Evolutionary conservation across 2,888 invertebrate species (phyloP), one percentile per base, ranked within the genome.

Genomic region (Pristionchus japonicus): DNA sequence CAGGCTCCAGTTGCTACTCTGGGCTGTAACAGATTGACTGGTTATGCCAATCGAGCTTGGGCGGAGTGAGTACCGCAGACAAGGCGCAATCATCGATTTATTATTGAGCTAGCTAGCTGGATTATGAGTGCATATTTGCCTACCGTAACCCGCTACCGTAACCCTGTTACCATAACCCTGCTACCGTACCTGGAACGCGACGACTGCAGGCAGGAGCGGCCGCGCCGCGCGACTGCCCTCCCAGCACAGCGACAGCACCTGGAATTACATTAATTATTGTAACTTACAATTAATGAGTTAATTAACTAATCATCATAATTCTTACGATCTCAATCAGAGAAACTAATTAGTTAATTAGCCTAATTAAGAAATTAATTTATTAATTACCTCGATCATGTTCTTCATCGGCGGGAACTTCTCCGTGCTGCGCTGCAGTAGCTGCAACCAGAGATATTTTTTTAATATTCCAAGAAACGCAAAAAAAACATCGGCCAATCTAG

Each of bases 211-310:
- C 49, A 92, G 70, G 11, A 91, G 89, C 3, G 90, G 74, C 34
- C 92, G 88, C 11, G 89, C 90, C 1, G 91, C 89, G 70, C 89
- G 89, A 20, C 90, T 90, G 70, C 91, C 90, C 40, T 77, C 87
- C 37, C 77, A 52, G 77, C 57, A 87, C 80, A 87, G 40, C 20
- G 87, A 77, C 34, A 87, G 40, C 37, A 87, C 34, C 86, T 67
- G 34, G 3, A 34, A 2, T 27, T 1, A 13, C 20, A 61, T 17
- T 64, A 37, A 37, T 17, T 70, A 70, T n/a, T n/a, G n/a, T n/a
- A n/a, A n/a, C n/a, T n/a, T n/a, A n/a, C n/a, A 4, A 23, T 20
- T 49, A 49, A 49, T 49, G 52, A 20, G 4, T 57, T 57, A 57
- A 57, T 43, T 43, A 43, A 43, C 43, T 43, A 57, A 57, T 57